phyloP scores from a whole-genome alignment of 2,113 vertebrate species.

The Tychaedon coryphoeus region DNA sequence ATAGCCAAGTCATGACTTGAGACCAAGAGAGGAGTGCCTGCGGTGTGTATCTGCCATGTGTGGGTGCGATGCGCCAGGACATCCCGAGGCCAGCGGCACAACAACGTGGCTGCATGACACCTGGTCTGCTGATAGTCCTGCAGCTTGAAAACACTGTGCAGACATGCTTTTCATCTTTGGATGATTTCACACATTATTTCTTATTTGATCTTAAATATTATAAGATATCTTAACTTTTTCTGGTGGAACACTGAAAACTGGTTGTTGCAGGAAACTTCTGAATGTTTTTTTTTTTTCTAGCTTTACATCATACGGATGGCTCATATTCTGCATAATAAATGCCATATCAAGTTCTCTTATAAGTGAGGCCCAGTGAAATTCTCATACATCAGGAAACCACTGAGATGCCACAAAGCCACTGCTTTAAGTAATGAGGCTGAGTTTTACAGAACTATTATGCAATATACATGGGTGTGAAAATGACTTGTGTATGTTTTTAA shows the following conservation, averaged over 20 bases:
- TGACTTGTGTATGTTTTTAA: neutral
- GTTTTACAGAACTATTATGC: neutral
- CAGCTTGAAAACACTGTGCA: neutral
- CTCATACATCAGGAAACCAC: neutral
- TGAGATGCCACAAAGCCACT: neutral
- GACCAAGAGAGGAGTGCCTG: neutral
- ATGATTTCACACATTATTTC: neutral
- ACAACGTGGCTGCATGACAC: fast-evolving
- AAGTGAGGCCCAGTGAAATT: neutral
- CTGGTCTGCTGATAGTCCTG: neutral
- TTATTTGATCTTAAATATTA: neutral
- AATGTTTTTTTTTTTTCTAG: neutral
- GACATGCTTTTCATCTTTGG: neutral
- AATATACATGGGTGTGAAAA: neutral
- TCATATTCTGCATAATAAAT: neutral
- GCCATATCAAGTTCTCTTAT: neutral
- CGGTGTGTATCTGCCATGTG: neutral
- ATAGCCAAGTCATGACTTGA: neutral
- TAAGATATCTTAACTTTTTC: neutral
- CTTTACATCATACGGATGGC: neutral
- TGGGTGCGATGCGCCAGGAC: neutral
- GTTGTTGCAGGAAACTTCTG: neutral
- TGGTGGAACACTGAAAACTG: neutral
- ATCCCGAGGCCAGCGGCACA: neutral
- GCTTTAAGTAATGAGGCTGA: neutral